Conservation (phyloP, 1,140 invertebrate genomes). For the Paraescarpia echinospica region DNA sequence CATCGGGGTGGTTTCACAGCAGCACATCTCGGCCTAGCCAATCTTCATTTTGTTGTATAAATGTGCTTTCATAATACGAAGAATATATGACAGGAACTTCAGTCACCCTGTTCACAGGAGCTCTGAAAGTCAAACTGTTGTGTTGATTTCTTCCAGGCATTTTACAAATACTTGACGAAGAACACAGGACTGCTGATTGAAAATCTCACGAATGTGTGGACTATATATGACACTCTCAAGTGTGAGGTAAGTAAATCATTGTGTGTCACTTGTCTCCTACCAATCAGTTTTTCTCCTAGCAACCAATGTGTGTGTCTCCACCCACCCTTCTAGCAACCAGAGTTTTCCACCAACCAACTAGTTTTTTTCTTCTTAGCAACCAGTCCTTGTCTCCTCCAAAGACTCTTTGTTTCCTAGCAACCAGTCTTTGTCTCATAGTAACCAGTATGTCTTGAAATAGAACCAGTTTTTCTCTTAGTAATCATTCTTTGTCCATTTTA, state of each 20-base stretch:
- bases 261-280: background rate
- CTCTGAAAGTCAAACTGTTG: background rate
- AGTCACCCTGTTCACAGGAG: background rate
- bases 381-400: too few species aligned
- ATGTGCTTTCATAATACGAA: too few species aligned
- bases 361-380: too few species aligned
- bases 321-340: background rate
- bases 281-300: background rate
- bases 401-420: too few species aligned
- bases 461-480: too few species aligned
- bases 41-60: too few species aligned
- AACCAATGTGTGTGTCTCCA: background rate
- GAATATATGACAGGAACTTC: background rate
- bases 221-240: background rate
- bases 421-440: too few species aligned
- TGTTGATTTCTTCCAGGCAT: slow-evolving; percentile 10
- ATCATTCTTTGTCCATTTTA: too few species aligned
- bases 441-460: too few species aligned
- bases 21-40: too few species aligned
- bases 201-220: background rate
- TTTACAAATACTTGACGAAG: background rate
- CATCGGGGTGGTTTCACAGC: too few species aligned
- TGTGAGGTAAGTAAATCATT: background rate
- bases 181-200: background rate
- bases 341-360: too few species aligned